Conservation (phyloP, 2,888 invertebrate species). For the Erebia palarica region DNA sequence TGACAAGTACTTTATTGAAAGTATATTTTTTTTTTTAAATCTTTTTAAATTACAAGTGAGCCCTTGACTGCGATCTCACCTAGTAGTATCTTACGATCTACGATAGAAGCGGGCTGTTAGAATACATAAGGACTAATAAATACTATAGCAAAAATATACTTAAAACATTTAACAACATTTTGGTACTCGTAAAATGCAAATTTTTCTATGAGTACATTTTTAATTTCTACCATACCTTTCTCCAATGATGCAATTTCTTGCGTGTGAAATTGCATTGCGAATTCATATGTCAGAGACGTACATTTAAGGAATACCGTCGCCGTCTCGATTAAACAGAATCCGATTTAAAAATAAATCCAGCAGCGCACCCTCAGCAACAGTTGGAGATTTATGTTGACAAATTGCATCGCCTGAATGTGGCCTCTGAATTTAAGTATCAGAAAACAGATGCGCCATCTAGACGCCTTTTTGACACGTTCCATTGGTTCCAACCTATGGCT, state of each 20-base stretch:
- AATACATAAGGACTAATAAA: too few relatives aligned
- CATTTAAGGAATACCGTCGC: slow-evolving; percentile 21
- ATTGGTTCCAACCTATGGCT: background rate
- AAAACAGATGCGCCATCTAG: background rate
- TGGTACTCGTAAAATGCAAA: background rate
- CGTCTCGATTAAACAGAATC: slow-evolving; percentile 23
- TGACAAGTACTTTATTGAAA: background rate
- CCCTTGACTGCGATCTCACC: too few relatives aligned
- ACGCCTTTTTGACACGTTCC: background rate
- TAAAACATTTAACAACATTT: too few relatives aligned
- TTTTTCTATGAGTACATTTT: background rate
- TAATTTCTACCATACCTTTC: background rate
- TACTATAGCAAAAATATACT: too few relatives aligned
- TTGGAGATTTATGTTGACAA: slow-evolving; percentile 36
- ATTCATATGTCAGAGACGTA: slow-evolving; percentile 7
- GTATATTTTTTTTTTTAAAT: too few relatives aligned
- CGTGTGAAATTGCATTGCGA: slow-evolving; percentile 7
- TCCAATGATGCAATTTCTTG: background rate
- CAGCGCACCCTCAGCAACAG: slow-evolving; percentile 24
- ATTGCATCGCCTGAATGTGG: slow-evolving; percentile 32
- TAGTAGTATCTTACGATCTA: too few relatives aligned
- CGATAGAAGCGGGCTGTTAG: too few relatives aligned
- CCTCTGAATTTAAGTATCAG: slow-evolving; percentile 5
- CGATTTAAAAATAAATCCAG: slow-evolving; percentile 25
- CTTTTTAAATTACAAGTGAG: too few relatives aligned